These are phyloP conservation scores for Phymatocera aterrima DNA, from an alignment of 2,888 invertebrate genomes.

Conservation along the genomic window DNA sequence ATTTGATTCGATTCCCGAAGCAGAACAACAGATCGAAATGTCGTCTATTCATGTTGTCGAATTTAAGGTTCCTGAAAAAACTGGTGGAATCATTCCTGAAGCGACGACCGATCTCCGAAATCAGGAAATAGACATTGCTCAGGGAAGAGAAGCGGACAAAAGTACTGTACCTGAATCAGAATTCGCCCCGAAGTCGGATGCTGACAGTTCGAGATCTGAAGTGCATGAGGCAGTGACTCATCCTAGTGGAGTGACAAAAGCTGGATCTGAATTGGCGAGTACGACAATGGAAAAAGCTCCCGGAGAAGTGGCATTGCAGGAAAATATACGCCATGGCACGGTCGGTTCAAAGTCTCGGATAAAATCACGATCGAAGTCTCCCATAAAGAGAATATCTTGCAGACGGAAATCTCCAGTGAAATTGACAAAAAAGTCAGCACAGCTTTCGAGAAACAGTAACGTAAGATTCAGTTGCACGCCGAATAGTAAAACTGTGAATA, in stretches of 20 bases:
- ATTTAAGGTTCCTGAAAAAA: slow-evolving; percentile 9
- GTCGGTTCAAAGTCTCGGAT: slow-evolving; percentile 14
- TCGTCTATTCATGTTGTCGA: neutral
- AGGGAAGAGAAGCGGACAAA: neutral
- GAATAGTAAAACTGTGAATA: slow-evolving; percentile 56
- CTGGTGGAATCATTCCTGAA: neutral
- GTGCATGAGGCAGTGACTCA: neutral
- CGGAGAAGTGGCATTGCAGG: neutral
- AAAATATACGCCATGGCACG: neutral
- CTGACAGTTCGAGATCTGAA: neutral
- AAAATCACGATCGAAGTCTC: slow-evolving; percentile 64
- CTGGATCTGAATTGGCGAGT: neutral
- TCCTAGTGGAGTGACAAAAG: neutral
- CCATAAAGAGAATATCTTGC: slow-evolving; percentile 61
- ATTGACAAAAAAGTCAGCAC: slow-evolving; percentile 55
- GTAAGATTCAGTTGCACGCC: slow-evolving; percentile 51
- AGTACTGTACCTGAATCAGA: neutral
- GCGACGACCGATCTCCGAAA: neutral
- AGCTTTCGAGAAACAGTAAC: slow-evolving; percentile 51
- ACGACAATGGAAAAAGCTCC: neutral
- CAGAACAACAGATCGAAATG: slow-evolving; percentile 30
- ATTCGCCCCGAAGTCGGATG: neutral
- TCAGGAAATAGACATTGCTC: neutral
- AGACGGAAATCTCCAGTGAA: slow-evolving; percentile 66
- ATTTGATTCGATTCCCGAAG: slow-evolving; percentile 43